These are phyloP conservation scores for Ochotona princeps DNA, from an alignment of 2,113 vertebrate species.

Conservation along the genomic window DNA sequence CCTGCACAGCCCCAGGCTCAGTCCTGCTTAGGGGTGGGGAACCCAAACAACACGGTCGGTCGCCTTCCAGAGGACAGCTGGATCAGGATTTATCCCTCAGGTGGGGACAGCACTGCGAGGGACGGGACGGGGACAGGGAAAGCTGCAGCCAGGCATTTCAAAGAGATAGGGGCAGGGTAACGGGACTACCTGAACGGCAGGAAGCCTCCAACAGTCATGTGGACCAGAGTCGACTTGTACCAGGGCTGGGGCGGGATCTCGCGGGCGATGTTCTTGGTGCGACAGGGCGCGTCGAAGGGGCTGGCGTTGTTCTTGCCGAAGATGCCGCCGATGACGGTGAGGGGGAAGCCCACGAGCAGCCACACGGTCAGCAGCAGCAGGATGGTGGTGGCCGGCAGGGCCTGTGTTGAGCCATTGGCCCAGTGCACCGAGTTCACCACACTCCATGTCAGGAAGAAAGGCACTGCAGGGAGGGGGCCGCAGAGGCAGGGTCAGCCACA, in stretches of 20 bases:
- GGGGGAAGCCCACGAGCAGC: conserved; percentile 94
- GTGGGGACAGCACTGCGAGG: neutral
- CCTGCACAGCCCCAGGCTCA: conserved; percentile 7
- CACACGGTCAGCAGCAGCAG: conserved; percentile 92
- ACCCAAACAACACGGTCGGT: neutral
- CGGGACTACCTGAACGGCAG: conserved; percentile 93
- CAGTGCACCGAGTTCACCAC: conserved; percentile 95
- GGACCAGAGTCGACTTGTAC: conserved; percentile 93
- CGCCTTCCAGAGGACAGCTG: neutral
- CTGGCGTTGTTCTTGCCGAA: conserved; percentile 94
- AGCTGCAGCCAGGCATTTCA: neutral
- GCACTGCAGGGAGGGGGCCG: conserved; percentile 84
- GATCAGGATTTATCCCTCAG: neutral
- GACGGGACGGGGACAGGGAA: neutral
- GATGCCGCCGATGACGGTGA: conserved; percentile 94
- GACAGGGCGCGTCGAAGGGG: conserved; percentile 93
- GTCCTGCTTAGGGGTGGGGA: neutral
- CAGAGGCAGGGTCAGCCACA: conserved; percentile 55
- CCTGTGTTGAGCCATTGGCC: conserved; percentile 95
- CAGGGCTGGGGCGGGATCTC: conserved; percentile 95
- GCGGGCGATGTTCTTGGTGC: conserved; percentile 93
- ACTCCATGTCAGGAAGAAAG: conserved; percentile 96
- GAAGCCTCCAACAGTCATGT: conserved; percentile 96
- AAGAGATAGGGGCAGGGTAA: neutral
- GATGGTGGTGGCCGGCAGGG: conserved; percentile 93